Base-by-base conservation (phyloP, 2,888 invertebrate genomes). In the Prosapia bicincta region DNA sequence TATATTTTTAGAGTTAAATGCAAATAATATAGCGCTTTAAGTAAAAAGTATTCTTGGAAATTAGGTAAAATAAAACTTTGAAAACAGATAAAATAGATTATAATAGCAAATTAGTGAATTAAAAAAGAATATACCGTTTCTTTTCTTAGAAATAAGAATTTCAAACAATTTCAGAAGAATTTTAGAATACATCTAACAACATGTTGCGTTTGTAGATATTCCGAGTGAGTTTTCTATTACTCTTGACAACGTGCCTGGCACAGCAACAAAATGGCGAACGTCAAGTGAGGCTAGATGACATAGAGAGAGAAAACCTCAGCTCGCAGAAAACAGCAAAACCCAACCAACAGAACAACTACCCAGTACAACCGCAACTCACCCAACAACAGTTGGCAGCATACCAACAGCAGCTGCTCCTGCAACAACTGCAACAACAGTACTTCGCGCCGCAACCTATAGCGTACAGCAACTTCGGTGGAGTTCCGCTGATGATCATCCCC, bases 221-320 rank as follows among this genome's bases (percentile, higher is more conserved):
- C 54, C n/a, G 54, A 54, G n/a, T 54, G n/a, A 13, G 54, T 5
- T n/a, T n/a, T 20, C 23, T 71, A n/a, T 66, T 80, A 78, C 77
- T 81, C 80, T 68, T 69, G 30, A 43, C 26, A 24, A 10, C 43
- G 1, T 73, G 74, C 68, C 26, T 78, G 43, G 79, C 83, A 67
- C 83, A 83, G 1, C 79, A 76, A 26, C 79, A 78, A 77, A 88
- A 26, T 5, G 74, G 69, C n/a, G 74, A 74, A 0, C 26, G 89
- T 83, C 91, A 91, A 84, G 88, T 92, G 76, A 89, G 91, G 80
- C 85, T 93, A 69, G 91, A 93, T 83, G 93, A 93, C 84, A 91
- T 93, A 79, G 93, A 93, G 83, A 88, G 89, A 38, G 93, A 93
- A 81, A 92, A 90, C 81, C 83, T 90, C 72, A 88, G 88, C 72